Evolutionary conservation across 1,140 invertebrate genomes (phyloP), one percentile per base, ranked within the genome.

Genomic region (Physella acuta): DNA sequence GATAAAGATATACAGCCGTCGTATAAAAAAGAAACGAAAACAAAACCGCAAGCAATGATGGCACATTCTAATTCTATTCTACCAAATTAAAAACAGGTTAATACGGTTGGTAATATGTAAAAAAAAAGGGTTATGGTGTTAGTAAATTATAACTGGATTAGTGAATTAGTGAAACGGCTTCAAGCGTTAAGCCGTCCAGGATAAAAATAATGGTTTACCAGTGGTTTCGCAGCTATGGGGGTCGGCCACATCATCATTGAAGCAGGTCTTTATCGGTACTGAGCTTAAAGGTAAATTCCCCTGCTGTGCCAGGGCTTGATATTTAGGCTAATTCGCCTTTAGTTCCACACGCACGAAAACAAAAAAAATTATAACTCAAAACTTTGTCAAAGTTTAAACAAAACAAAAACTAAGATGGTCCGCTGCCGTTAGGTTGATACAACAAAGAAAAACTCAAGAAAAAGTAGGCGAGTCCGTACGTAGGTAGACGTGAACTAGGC

Each of bases 191-290:
- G 17, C 11, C 8, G 17, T 14, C 53, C 17, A 55, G 53, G 2
- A 37, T 8, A 39, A 2, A 62, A 37, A 34, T 26, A 62, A 62
- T 37, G 3, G 33, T 62, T 61, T 63, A 63, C 60, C 60, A 63
- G 26, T n/a, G 60, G 36, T 20, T 63, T 63, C 2, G 60, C 60
- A 37, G 37, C 33, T 20, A 63, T 3, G 11, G 60, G 36, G 26
- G 37, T 26, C 2, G 60, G 60, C 60, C 60, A 63, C 60, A 63
- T 63, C 60, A 63, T 63, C 37, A 49, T 63, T 34, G 60, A 31
- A 28, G 3, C 60, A 8, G 36, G 60, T 20, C 8, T 63, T 11
- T 60, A 24, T 34, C 26, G 58, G 58, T 24, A 37, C 1, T 2
- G 37, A 1, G 8, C 17, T 20, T 4, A 16, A 14, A 36, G 36